Evolutionary conservation across 2,797 vertebrate genomes (phyloP).

Genomic region (Muraenolepis orangiensis): DNA sequence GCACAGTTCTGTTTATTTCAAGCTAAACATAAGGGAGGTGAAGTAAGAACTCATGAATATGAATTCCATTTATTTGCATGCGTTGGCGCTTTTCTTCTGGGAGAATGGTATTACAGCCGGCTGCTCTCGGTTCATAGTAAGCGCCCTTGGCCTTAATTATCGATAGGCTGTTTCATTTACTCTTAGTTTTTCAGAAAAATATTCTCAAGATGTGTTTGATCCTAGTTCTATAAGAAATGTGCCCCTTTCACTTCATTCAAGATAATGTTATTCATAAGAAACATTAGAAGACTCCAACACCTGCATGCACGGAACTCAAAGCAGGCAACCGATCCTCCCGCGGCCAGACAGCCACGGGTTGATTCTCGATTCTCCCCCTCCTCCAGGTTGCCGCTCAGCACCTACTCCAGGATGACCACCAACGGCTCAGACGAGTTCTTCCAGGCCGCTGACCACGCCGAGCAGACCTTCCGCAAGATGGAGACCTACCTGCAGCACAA

Average conservation of each 20-base stretch:
- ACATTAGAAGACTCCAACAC: not conserved
- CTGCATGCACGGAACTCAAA: not conserved
- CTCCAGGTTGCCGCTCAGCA: constrained; percentile 76
- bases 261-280: not conserved
- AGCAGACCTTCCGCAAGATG: constrained; percentile 94
- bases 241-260: not conserved
- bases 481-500: constrained; percentile 95
- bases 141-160: not conserved
- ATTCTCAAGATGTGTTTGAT: not conserved
- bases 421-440: constrained; percentile 87
- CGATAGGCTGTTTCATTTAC: not conserved
- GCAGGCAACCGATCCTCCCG: not conserved
- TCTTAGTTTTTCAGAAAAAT: not conserved
- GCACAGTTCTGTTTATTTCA: constrained; percentile 34
- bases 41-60: constrained; percentile 3
- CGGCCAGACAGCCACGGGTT: not conserved
- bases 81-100: not conserved
- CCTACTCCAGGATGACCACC: constrained; percentile 80
- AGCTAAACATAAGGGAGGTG: constrained; percentile 15
- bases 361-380: not conserved
- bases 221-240: not conserved
- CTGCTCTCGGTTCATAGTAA: not conserved
- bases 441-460: constrained; percentile 87
- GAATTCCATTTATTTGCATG: not conserved
- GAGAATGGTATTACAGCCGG: not conserved